Conservation (phyloP, 2,797 vertebrate genomes). For the Craterocephalus amniculus region DNA sequence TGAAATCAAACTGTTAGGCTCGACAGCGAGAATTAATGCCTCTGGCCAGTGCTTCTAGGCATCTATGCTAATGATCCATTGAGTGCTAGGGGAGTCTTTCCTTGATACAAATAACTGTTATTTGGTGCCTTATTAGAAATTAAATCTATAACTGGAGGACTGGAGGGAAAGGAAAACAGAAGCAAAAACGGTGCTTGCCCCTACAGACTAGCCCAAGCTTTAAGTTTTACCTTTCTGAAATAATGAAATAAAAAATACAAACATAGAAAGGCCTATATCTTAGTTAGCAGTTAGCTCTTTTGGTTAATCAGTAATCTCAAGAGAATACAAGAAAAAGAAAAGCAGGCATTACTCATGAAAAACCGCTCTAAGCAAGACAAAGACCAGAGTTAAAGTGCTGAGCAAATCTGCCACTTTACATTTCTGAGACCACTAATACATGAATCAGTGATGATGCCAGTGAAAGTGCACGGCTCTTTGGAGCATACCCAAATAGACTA, state of each 20-base stretch:
- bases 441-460: not conserved
- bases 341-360: not conserved
- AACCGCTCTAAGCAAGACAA: not conserved
- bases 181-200: not conserved
- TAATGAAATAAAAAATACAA: constrained; percentile 4
- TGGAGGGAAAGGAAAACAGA: constrained; percentile 37
- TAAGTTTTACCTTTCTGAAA: constrained; percentile 8
- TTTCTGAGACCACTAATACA: not conserved
- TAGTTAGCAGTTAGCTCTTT: not conserved
- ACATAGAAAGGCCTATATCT: not conserved
- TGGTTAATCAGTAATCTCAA: not conserved
- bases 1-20: constrained; percentile 47
- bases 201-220: constrained; percentile 11
- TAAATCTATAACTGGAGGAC: constrained; percentile 52
- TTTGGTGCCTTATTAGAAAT: constrained; percentile 66
- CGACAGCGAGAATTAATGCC: constrained; percentile 53
- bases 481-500: constrained; percentile 25
- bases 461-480: constrained; percentile 17
- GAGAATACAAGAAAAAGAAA: not conserved
- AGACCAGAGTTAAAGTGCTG: not conserved
- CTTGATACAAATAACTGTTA: constrained; percentile 66
- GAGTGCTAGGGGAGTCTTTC: constrained; percentile 55
- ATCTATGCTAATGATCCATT: constrained; percentile 61
- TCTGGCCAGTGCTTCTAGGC: constrained; percentile 48
- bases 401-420: not conserved